These are phyloP conservation scores for Hapalemur alaotrensis DNA, from an alignment of 2,797 vertebrate species.

Conservation along the genomic window DNA sequence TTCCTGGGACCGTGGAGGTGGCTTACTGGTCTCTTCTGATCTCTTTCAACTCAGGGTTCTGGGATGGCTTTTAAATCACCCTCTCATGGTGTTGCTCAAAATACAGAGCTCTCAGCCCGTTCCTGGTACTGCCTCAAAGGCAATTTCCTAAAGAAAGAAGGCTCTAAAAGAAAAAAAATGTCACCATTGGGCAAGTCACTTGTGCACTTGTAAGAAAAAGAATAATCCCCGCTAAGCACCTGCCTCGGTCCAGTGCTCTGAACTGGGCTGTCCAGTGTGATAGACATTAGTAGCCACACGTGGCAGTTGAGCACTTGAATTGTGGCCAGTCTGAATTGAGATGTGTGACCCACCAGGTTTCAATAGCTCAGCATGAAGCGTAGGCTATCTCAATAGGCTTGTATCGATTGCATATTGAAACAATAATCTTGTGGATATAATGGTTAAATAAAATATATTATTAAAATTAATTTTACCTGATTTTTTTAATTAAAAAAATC, in stretches of 20 bases:
- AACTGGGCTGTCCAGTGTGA: background rate
- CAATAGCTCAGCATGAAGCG: background rate
- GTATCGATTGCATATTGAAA: background rate
- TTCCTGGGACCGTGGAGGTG: background rate
- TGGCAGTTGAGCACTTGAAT: background rate
- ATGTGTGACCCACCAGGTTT: background rate
- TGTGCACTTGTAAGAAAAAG: background rate
- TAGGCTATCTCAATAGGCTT: background rate
- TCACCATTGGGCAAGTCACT: background rate
- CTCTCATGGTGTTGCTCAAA: background rate
- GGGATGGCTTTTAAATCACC: background rate
- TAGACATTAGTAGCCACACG: background rate
- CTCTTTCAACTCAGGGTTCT: background rate
- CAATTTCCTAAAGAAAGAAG: background rate
- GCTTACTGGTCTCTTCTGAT: background rate
- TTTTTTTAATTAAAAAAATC: background rate
- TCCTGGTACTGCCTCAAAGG: background rate
- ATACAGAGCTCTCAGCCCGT: background rate
- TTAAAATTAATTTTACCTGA: background rate
- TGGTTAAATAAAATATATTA: background rate
- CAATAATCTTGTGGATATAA: background rate
- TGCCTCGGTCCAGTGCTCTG: background rate
- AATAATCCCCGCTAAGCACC: background rate
- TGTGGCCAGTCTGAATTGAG: background rate
- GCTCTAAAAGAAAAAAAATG: background rate